Evolutionary conservation across 2,888 invertebrate genomes (phyloP).

Genomic region (Dryomyza anilis): DNA sequence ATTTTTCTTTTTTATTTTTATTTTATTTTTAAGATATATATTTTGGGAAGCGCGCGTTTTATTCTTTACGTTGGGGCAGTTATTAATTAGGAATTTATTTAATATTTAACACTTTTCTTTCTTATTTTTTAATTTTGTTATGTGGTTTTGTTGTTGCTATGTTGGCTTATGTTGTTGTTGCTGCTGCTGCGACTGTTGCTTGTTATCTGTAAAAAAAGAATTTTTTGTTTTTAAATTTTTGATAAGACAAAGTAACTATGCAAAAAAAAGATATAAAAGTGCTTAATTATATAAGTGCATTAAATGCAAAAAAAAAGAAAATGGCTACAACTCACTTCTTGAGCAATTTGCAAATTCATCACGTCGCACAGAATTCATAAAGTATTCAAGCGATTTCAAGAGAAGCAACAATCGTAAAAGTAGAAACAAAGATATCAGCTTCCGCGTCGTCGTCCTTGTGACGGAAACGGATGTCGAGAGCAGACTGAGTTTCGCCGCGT

Average conservation of each 20-base stretch:
- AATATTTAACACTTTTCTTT: not conserved
- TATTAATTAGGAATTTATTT: not conserved
- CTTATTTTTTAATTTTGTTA: slow-evolving; percentile 2
- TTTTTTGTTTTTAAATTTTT: not conserved
- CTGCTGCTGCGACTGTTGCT: not conserved
- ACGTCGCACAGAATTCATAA: not conserved
- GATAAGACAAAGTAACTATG: not conserved
- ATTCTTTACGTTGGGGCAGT: not conserved
- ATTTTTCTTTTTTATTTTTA: not conserved
- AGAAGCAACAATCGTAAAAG: not conserved
- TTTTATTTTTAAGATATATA: not conserved
- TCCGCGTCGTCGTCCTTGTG: slow-evolving; percentile 39
- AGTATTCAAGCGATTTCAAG: not conserved
- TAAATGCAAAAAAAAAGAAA: too few relatives aligned
- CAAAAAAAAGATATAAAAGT: not conserved
- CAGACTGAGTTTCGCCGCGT: slow-evolving; percentile 35
- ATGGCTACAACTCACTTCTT: too few relatives aligned
- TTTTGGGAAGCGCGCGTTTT: slow-evolving; percentile 5
- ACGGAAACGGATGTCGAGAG: slow-evolving; percentile 39
- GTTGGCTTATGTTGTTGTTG: not conserved
- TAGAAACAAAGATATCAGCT: not conserved
- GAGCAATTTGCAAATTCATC: not conserved
- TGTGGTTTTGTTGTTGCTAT: not conserved
- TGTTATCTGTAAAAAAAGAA: slow-evolving; percentile 5
- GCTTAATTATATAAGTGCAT: slow-evolving; percentile 1